Evolutionary conservation across 92 coral and sea anemone species (phyloP).

Genomic region (Palythoa heliodiscus): DNA sequence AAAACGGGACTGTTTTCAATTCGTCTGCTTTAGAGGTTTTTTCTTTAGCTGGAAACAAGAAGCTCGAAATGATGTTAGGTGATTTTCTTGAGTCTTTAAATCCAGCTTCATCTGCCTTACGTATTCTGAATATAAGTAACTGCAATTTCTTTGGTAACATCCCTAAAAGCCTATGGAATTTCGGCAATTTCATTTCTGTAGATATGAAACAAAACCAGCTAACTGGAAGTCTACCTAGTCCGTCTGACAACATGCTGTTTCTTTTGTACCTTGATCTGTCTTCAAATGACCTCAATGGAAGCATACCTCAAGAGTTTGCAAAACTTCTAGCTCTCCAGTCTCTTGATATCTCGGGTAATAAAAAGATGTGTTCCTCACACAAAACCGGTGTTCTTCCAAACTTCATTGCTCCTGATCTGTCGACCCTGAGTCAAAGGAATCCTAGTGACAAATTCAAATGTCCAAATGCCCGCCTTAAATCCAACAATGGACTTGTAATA

Average conservation of each 20-base stretch:
- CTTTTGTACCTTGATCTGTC: constrained; percentile 63
- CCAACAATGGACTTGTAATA: constrained; percentile 64
- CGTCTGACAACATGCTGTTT: constrained; percentile 58
- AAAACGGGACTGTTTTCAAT: constrained; percentile 54
- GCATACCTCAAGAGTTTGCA: constrained; percentile 60
- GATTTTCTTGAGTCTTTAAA: constrained; percentile 45
- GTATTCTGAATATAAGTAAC: constrained; percentile 68
- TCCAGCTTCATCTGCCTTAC: constrained; percentile 51
- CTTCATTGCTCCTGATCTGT: constrained; percentile 59
- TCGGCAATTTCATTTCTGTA: constrained; percentile 57
- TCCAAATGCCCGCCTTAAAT: constrained; percentile 66
- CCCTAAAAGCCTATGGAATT: constrained; percentile 62
- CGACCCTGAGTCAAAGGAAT: constrained; percentile 44
- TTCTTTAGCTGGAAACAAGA: constrained; percentile 53
- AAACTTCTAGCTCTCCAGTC: constrained; percentile 60
- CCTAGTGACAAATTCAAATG: constrained; percentile 56
- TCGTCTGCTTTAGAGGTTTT: constrained; percentile 59
- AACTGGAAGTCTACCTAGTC: constrained; percentile 57
- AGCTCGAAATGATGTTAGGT: constrained; percentile 41
- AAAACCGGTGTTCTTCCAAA: constrained; percentile 55
- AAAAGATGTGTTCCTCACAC: constrained; percentile 41
- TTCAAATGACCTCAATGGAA: constrained; percentile 60
- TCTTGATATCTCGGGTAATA: constrained; percentile 66
- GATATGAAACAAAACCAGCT: constrained; percentile 56
- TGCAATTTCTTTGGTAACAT: constrained; percentile 62